Percentiles rank a stretch among this genome's conserved stretches.
phyloP scores from a whole-genome alignment of 2,113 vertebrate genomes.

The Bambusicola thoracicus region DNA sequence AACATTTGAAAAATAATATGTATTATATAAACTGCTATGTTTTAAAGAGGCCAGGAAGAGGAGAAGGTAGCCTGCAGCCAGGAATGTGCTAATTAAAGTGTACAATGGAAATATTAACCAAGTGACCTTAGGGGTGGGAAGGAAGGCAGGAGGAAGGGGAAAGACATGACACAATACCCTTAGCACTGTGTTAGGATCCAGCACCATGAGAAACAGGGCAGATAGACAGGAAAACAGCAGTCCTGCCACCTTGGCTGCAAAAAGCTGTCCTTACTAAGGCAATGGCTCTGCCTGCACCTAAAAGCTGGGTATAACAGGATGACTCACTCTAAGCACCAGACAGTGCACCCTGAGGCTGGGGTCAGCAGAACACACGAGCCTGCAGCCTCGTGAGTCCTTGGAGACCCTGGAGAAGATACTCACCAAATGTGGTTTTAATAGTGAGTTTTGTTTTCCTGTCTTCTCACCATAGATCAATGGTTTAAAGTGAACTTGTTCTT shows the following conservation, averaged over 20 bases:
- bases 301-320: rapidly evolving
- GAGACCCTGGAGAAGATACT: not conserved
- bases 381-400: not conserved
- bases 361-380: not conserved
- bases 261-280: not conserved
- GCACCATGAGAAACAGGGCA: not conserved
- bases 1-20: not conserved
- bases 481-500: not conserved
- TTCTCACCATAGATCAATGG: not conserved
- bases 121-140: slow-evolving; percentile 9
- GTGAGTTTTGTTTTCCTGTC: not conserved
- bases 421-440: not conserved
- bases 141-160: not conserved
- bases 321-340: not conserved
- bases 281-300: not conserved
- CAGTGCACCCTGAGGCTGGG: rapidly evolving
- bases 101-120: slow-evolving; percentile 45
- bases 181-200: not conserved
- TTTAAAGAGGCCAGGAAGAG: not conserved
- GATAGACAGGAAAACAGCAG: not conserved
- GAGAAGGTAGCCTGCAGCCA: not conserved
- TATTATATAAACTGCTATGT: not conserved
- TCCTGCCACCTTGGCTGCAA: not conserved
- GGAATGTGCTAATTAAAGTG: slow-evolving; percentile 23
- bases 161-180: not conserved